These are phyloP conservation scores for Plagodis pulveraria DNA, from an alignment of 2,888 invertebrate genomes.

Conservation along the genomic window DNA sequence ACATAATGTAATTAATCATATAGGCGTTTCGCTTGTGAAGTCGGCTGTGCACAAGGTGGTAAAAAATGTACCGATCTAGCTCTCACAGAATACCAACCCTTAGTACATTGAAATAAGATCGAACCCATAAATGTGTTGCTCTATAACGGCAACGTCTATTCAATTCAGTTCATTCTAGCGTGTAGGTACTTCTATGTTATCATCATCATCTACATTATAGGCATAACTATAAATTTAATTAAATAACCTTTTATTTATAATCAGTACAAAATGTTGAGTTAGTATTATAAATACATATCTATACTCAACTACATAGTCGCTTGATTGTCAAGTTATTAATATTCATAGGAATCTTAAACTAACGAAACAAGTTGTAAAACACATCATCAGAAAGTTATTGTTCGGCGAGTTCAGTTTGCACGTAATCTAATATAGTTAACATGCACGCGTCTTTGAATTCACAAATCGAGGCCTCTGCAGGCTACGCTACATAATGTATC, in stretches of 20 bases:
- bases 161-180: no score
- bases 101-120: conserved; percentile 4
- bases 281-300: no score
- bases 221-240: no score
- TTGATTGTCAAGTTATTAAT: neutral
- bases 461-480: conserved; percentile 20
- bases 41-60: neutral
- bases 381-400: conserved; percentile 20
- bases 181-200: no score
- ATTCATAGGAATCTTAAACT: neutral
- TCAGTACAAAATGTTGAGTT: no score
- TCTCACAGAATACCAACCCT: neutral
- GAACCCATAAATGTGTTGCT: neutral
- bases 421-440: conserved; percentile 24
- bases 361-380: conserved; percentile 18
- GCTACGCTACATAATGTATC: conserved; percentile 33
- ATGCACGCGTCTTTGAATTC: conserved; percentile 18
- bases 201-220: no score
- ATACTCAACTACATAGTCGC: no score
- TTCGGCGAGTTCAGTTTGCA: conserved; percentile 15
- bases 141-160: neutral
- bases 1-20: no score
- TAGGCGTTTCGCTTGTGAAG: neutral
- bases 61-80: neutral
- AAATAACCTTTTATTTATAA: no score